Evolutionary conservation across 2,113 vertebrate genomes (phyloP).

Genomic region (Plecotus auritus): DNA sequence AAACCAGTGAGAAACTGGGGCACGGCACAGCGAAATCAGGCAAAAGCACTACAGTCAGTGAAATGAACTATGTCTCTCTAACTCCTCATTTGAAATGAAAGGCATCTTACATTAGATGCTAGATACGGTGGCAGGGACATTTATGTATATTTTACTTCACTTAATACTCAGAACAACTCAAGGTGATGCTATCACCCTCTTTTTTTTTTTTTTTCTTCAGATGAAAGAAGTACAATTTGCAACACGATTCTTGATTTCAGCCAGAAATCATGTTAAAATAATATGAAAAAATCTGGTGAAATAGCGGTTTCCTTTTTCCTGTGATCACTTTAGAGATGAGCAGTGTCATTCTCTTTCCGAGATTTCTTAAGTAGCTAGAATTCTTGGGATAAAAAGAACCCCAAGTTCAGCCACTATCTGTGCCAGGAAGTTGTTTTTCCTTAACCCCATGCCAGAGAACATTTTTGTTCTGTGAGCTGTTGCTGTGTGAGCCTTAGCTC

Average conservation of each 20-base stretch:
- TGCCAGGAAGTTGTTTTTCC: conserved; percentile 58
- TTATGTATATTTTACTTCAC: neutral
- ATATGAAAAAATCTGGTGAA: neutral
- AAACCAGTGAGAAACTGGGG: neutral
- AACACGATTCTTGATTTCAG: neutral
- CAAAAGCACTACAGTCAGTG: neutral
- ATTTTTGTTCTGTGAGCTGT: conserved; percentile 72
- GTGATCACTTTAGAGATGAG: conserved; percentile 3
- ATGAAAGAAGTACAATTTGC: neutral
- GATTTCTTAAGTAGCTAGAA: conserved; percentile 37
- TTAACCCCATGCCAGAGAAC: conserved; percentile 50
- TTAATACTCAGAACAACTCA: neutral
- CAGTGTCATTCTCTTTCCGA: conserved; percentile 27
- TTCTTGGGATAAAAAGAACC: conserved; percentile 28
- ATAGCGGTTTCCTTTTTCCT: neutral
- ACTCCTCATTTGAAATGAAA: neutral
- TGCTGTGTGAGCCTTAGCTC: neutral
- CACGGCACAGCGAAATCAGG: neutral
- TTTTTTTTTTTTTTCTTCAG: neutral
- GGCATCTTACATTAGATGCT: neutral
- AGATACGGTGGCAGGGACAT: neutral
- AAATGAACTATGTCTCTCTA: neutral
- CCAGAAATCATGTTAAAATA: neutral
- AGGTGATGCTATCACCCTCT: neutral
- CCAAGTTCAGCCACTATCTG: conserved; percentile 11